A percentile compares a stretch with the other conserved stretches of the same genome.
These are phyloP conservation scores for Luperina testacea DNA, from an alignment of 2,888 invertebrate genomes.

Conservation along the genomic window DNA sequence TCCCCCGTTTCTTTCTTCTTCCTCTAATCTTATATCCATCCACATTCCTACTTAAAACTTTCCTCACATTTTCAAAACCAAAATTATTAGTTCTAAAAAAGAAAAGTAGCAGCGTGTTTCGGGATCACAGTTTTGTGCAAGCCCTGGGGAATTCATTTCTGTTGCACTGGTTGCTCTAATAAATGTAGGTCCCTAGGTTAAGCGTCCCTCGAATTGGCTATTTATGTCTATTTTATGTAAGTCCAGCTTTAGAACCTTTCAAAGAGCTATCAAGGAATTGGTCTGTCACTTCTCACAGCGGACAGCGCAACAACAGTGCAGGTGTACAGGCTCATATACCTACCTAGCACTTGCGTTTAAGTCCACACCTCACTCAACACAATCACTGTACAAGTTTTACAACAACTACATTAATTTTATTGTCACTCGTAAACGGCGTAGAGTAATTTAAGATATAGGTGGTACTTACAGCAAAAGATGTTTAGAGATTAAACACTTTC, in stretches of 20 bases:
- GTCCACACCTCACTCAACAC: constrained; percentile 38
- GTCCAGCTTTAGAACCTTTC: constrained; percentile 4
- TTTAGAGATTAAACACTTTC: constrained; percentile 59
- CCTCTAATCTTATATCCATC: neutral
- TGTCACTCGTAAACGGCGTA: constrained; percentile 63
- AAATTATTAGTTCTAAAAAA: neutral
- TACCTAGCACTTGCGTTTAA: constrained; percentile 29
- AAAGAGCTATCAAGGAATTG: constrained; percentile 20
- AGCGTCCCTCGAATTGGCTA: neutral
- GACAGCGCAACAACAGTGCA: constrained; percentile 31
- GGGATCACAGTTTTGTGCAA: neutral
- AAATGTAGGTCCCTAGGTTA: neutral
- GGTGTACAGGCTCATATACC: constrained; percentile 34
- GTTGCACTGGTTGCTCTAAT: neutral
- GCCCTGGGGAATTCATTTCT: neutral
- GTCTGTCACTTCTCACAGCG: constrained; percentile 27
- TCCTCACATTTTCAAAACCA: neutral
- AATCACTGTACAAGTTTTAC: constrained; percentile 54
- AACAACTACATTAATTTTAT: constrained; percentile 60
- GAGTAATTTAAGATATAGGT: constrained; percentile 47
- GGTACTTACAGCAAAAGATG: constrained; percentile 46
- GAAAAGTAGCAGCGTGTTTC: neutral
- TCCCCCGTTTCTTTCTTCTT: neutral
- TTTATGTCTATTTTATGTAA: neutral
- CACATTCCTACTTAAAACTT: neutral